These are phyloP conservation scores for Alloscopus bannaensis DNA, from an alignment of 2,888 invertebrate species.

Conservation along the genomic window DNA sequence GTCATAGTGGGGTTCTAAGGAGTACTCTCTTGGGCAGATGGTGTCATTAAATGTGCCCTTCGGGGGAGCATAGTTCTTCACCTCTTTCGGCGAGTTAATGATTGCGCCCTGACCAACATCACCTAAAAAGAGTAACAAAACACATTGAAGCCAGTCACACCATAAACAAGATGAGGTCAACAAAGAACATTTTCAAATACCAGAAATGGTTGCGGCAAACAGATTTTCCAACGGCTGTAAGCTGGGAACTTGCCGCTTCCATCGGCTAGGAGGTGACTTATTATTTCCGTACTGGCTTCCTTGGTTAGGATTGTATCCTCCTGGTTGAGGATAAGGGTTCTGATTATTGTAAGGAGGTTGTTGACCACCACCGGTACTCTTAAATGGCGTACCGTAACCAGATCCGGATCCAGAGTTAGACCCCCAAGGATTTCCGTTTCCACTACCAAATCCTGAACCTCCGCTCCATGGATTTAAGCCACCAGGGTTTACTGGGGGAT, in stretches of 20 bases:
- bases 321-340: not conserved
- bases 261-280: too few species aligned
- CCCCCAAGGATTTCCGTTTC: not conserved
- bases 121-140: slow-evolving; percentile 56
- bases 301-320: not conserved
- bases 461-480: slow-evolving; percentile 46
- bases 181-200: too few species aligned
- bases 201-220: slow-evolving; percentile 69
- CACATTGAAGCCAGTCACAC: not conserved
- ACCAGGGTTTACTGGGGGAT: slow-evolving; percentile 24
- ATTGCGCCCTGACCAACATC: slow-evolving; percentile 71
- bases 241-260: slow-evolving; percentile 55
- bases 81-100: slow-evolving; percentile 52
- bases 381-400: slow-evolving; percentile 15
- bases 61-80: slow-evolving; percentile 40
- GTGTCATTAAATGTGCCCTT: slow-evolving; percentile 69
- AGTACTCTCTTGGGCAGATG: slow-evolving; percentile 69
- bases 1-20: slow-evolving; percentile 52
- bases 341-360: not conserved
- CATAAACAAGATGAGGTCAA: not conserved
- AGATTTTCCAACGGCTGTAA: slow-evolving; percentile 64
- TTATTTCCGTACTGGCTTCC: not conserved
- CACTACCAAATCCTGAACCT: slow-evolving; percentile 19
- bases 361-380: slow-evolving; percentile 21
- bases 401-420: slow-evolving; percentile 2